A percentile compares a stretch with the other conserved stretches of the same genome.
phyloP scores from a whole-genome alignment of 1,140 invertebrate genomes.

The Coenobita brevimanus region DNA sequence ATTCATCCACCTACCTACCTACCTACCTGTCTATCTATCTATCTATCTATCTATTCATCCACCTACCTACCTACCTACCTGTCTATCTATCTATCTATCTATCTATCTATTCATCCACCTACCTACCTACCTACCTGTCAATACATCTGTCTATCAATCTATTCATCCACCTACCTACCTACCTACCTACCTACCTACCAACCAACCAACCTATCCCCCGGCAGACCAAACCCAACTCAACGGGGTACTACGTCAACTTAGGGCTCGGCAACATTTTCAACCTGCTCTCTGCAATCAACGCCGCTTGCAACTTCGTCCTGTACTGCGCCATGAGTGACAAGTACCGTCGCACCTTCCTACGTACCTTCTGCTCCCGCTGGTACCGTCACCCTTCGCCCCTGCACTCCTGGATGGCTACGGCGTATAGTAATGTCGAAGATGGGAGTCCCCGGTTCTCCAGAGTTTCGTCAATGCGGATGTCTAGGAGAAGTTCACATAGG shows the following conservation, averaged over 20 bases:
- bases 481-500: conserved; percentile 49
- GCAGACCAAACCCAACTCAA: conserved; percentile 72
- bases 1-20: too few species aligned
- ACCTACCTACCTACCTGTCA: too few species aligned
- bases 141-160: too few species aligned
- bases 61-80: too few species aligned
- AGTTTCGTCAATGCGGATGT: conserved; percentile 51
- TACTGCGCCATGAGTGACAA: conserved; percentile 86
- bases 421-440: conserved; percentile 63
- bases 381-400: conserved; percentile 59
- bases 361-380: conserved; percentile 78
- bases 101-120: too few species aligned
- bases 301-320: conserved; percentile 83
- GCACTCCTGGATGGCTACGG: conserved; percentile 66
- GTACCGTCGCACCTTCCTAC: conserved; percentile 82
- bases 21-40: too few species aligned
- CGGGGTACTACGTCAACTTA: conserved; percentile 73
- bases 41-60: too few species aligned
- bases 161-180: neutral
- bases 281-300: conserved; percentile 82
- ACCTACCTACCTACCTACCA: neutral
- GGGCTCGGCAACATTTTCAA: conserved; percentile 84
- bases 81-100: too few species aligned
- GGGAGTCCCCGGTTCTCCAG: conserved; percentile 57
- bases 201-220: neutral